These are phyloP conservation scores for Hydraecia micacea DNA, from an alignment of 2,888 invertebrate species.

Conservation along the genomic window DNA sequence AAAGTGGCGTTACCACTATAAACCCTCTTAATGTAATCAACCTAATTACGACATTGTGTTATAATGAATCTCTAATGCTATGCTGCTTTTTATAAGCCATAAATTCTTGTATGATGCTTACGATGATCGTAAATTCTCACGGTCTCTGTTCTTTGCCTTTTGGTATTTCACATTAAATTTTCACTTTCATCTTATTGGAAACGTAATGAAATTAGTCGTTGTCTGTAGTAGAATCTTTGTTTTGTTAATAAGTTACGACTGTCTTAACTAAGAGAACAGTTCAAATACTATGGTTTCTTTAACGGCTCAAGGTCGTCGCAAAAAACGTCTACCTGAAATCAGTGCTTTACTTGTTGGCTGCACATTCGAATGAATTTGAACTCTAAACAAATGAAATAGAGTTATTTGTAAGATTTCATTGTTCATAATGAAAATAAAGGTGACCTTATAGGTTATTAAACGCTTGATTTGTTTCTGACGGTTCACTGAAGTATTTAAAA, in stretches of 20 bases:
- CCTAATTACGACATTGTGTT: slow-evolving; percentile 51
- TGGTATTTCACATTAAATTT: slow-evolving; percentile 43
- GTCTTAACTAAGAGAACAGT: slow-evolving; percentile 62
- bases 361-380: slow-evolving; percentile 63
- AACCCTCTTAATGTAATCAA: slow-evolving; percentile 48
- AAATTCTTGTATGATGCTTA: slow-evolving; percentile 49
- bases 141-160: slow-evolving; percentile 38
- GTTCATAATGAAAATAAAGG: slow-evolving; percentile 67
- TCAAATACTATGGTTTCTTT: slow-evolving; percentile 70
- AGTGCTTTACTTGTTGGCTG: slow-evolving; percentile 66
- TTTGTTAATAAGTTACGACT: slow-evolving; percentile 68
- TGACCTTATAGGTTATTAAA: slow-evolving; percentile 71
- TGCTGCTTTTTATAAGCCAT: slow-evolving; percentile 53
- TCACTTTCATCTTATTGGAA: slow-evolving; percentile 64
- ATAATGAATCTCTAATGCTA: slow-evolving; percentile 47
- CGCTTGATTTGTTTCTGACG: slow-evolving; percentile 65
- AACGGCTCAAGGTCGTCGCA: slow-evolving; percentile 71
- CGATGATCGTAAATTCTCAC: slow-evolving; percentile 52
- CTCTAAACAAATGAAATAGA: slow-evolving; percentile 64
- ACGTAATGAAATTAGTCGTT: slow-evolving; percentile 31
- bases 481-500: slow-evolving; percentile 45
- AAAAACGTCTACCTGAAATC: slow-evolving; percentile 76
- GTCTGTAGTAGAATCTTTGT: slow-evolving; percentile 55
- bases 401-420: slow-evolving; percentile 51
- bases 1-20: slow-evolving; percentile 39